These are phyloP conservation scores for Tetheella fluctuosa DNA, from an alignment of 2,888 invertebrate species.

Conservation along the genomic window DNA sequence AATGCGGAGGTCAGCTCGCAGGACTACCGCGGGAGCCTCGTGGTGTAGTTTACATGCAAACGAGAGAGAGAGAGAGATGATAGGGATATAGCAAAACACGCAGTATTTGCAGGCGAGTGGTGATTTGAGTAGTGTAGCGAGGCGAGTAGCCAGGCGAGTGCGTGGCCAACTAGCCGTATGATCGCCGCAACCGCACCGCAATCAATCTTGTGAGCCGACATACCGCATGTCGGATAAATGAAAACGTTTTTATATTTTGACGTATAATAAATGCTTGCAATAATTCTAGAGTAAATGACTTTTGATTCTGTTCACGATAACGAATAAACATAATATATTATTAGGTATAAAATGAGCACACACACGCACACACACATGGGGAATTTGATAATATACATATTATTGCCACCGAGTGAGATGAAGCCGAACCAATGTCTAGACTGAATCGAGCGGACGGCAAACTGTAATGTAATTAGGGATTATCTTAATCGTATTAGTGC, in stretches of 20 bases:
- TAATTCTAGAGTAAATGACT: background rate
- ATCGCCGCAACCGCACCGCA: slow-evolving; percentile 21
- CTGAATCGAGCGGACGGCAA: background rate
- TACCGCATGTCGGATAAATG: slow-evolving; percentile 5
- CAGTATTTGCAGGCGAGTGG: background rate
- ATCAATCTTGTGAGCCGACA: slow-evolving; percentile 14
- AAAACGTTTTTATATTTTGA: slow-evolving; percentile 8
- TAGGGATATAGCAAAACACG: background rate
- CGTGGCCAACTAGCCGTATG: slow-evolving; percentile 1
- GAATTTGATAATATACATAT: background rate
- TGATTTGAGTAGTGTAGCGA: background rate
- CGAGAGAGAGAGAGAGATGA: background rate
- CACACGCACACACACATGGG: background rate
- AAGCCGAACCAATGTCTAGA: background rate
- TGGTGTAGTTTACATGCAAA: background rate
- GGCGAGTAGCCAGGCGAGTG: background rate
- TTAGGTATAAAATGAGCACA: background rate
- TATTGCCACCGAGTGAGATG: background rate
- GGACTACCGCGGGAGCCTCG: background rate
- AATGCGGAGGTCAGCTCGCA: background rate
- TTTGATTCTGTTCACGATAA: background rate
- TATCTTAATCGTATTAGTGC: slow-evolving; percentile 46
- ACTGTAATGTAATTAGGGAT: slow-evolving; percentile 26
- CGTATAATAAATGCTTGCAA: background rate
- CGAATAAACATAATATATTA: background rate